Conservation (phyloP, 2,797 vertebrate genomes). For the Miichthys miiuy region DNA sequence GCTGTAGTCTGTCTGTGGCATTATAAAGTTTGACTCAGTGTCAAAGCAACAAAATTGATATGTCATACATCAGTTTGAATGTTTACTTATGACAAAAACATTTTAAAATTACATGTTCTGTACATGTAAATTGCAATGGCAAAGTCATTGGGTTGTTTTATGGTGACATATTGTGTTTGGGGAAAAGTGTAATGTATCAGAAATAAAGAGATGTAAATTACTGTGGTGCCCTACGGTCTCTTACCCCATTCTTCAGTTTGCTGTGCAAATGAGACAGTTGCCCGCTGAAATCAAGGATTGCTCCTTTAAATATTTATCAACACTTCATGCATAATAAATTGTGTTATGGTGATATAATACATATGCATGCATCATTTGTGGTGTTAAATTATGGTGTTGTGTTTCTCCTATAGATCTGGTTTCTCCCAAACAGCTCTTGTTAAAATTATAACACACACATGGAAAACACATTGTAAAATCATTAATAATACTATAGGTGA, state of each 20-base stretch:
- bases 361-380: conserved; percentile 15
- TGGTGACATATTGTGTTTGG: not conserved
- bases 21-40: not conserved
- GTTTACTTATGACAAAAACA: not conserved
- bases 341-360: conserved; percentile 31
- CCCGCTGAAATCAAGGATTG: conserved; percentile 23
- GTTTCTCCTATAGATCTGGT: conserved; percentile 10
- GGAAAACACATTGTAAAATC: not conserved
- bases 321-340: conserved; percentile 42
- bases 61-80: not conserved
- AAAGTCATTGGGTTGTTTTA: not conserved
- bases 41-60: not conserved
- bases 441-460: not conserved
- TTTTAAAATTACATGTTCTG: not conserved
- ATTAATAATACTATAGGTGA: not conserved
- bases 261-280: conserved; percentile 35
- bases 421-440: not conserved
- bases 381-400: conserved; percentile 13
- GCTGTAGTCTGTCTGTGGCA: not conserved
- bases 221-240: not conserved
- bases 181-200: not conserved
- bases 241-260: conserved; percentile 17
- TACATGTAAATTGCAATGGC: not conserved
- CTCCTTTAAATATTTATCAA: conserved; percentile 38
- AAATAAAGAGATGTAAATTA: conserved; percentile 7